Evolutionary conservation across 2,113 vertebrate species (phyloP).

Genomic region (Anoura caudifer): DNA sequence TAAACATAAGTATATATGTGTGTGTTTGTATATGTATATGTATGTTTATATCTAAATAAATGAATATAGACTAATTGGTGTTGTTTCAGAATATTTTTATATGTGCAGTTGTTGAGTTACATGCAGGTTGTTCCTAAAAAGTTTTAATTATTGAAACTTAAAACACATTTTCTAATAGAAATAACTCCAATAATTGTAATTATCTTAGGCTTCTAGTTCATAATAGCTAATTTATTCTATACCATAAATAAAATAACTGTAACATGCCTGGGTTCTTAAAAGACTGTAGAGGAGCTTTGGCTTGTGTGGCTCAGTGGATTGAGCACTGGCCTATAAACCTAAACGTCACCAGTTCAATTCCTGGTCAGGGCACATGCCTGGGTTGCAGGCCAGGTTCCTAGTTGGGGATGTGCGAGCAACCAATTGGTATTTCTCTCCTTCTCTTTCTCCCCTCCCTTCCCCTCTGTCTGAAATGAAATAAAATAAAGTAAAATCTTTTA

Average conservation of each 20-base stretch:
- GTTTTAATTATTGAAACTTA: conserved; percentile 3
- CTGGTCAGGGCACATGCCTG: no score
- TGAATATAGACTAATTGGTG: background rate
- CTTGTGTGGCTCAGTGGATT: no score
- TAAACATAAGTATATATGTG: background rate
- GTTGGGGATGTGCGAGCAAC: no score
- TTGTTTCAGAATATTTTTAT: conserved; percentile 35
- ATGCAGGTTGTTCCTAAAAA: background rate
- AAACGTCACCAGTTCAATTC: no score
- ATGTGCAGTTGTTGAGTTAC: background rate
- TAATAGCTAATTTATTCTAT: background rate
- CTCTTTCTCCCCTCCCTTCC: no score
- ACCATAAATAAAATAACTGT: background rate
- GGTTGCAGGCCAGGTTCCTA: no score
- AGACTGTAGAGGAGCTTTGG: background rate
- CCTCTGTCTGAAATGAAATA: no score
- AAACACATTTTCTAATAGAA: background rate
- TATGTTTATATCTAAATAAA: conserved; percentile 14
- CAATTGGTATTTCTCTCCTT: no score
- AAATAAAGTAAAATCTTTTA: no score
- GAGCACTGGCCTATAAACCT: no score
- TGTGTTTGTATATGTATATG: background rate
- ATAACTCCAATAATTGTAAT: background rate
- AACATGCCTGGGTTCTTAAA: background rate
- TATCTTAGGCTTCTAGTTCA: background rate